Conservation (phyloP, 1,140 invertebrate species). For the Caenorhabditis inopinata region DNA sequence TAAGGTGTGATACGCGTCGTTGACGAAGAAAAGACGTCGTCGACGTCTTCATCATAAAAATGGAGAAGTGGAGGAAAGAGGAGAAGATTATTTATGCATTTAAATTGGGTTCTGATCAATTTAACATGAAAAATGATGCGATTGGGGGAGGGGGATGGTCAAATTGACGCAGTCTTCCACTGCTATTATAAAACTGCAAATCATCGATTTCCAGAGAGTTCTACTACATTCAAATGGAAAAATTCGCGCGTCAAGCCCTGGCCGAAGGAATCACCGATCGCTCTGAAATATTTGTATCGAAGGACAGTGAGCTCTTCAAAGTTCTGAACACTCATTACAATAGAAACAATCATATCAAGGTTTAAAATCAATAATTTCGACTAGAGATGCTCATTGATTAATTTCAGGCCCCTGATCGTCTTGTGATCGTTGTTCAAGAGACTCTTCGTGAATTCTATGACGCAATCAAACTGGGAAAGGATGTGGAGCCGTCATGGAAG, state of each 20-base stretch:
- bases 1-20: conserved; percentile 33
- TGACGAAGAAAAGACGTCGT: background rate
- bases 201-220: conserved; percentile 89
- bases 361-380: conserved; percentile 69
- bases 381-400: background rate
- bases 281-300: conserved; percentile 87
- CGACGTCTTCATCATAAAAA: conserved; percentile 27
- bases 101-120: background rate
- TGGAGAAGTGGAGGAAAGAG: background rate
- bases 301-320: conserved; percentile 93
- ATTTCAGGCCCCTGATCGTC: conserved; percentile 89
- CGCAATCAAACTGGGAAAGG: conserved; percentile 89
- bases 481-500: conserved; percentile 98
- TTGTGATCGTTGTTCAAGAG: conserved; percentile 91
- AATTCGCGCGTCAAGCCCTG: conserved; percentile 94
- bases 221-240: conserved; percentile 99
- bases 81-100: conserved; percentile 16
- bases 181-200: background rate
- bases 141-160: too few relatives aligned
- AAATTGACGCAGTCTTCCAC: too few relatives aligned
- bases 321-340: conserved; percentile 99
- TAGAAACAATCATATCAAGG: conserved; percentile 99
- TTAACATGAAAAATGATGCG: background rate
- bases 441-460: conserved; percentile 97
- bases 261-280: conserved; percentile 89